Percentiles rank a stretch among this genome's conserved stretches.
phyloP scores from a whole-genome alignment of 2,113 vertebrate species.

The Gymnobelideus leadbeateri region DNA sequence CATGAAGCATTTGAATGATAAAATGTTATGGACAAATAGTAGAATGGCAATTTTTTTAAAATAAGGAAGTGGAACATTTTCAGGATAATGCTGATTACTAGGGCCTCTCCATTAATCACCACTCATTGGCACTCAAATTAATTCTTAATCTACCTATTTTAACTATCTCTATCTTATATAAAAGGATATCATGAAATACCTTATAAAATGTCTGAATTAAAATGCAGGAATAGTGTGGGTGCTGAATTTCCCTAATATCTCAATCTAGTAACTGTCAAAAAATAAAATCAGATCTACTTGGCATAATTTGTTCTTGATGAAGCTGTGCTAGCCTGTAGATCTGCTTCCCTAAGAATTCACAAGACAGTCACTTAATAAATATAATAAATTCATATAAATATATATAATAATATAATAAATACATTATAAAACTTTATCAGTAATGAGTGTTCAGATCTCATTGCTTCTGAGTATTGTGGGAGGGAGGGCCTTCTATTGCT shows the following conservation, averaged over 20 bases:
- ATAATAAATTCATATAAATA: too few relatives aligned
- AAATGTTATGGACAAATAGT: not conserved
- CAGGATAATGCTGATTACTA: not conserved
- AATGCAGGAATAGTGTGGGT: not conserved
- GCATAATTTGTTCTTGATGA: not conserved
- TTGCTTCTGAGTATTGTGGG: too few relatives aligned
- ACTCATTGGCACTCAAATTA: not conserved
- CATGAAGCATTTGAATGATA: not conserved
- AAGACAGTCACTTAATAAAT: not conserved
- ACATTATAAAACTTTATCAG: not conserved
- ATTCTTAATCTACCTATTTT: not conserved
- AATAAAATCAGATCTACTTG: not conserved
- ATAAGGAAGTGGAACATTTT: not conserved
- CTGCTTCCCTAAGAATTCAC: not conserved
- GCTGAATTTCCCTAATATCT: not conserved
- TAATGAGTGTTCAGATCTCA: not conserved
- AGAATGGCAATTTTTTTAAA: not conserved
- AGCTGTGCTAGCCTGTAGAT: not conserved
- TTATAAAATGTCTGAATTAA: not conserved
- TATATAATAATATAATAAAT: conserved; percentile 7
- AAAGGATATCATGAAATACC: not conserved
- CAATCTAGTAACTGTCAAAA: not conserved
- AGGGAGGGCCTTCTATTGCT: too few relatives aligned
- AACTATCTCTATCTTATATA: not conserved
- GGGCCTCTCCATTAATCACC: not conserved